Evolutionary conservation across 2,797 vertebrate species (phyloP), one percentile per base, ranked within the genome.

Genomic region (Falco berigora): DNA sequence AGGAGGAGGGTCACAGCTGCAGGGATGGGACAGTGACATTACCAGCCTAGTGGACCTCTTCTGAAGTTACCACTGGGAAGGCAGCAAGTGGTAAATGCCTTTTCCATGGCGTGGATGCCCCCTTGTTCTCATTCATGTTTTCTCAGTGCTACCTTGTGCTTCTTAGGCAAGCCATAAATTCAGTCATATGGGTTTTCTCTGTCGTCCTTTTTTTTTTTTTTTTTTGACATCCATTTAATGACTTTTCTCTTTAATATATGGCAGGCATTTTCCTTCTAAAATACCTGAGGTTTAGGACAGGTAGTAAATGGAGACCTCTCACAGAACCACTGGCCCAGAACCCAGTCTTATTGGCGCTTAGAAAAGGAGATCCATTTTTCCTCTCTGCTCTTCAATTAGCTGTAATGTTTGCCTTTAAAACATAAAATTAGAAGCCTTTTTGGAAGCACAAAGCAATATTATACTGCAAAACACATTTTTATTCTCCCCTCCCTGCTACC

Each of bases 301-400:
- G 96, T 96, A 96, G 95, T 97, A 97, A 97, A 96, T 90, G 96
- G 93, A 97, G 96, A 96, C 90, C 94, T 97, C 93, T 96, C 93
- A 79, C 93, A 96, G 96, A 96, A 97, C 96, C 94, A 96, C 96
- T 97, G 95, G 96, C 96, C 96, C 94, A 96, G 95, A 97, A 97
- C 90, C 93, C 93, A 97, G 95, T 38, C 92, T 96, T 95, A 93
- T 32, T 97, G 92, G 96, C 94, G 55, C 94, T 95, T 59, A 88
- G 92, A 93, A 94, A 94, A 96, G 94, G 95, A 93, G 96, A 96
- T 95, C 86, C 93, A 94, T 97, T 97, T 97, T 97, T 97, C 93
- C 72, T 91, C 92, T 36, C 94, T 49, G 87, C 94, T 95, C 81
- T 97, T 91, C 96, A 97, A 97, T 96, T 97, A 97, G 86, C 95